Evolutionary conservation across 2,113 vertebrate genomes (phyloP).

Genomic region (Xiphias gladius): DNA sequence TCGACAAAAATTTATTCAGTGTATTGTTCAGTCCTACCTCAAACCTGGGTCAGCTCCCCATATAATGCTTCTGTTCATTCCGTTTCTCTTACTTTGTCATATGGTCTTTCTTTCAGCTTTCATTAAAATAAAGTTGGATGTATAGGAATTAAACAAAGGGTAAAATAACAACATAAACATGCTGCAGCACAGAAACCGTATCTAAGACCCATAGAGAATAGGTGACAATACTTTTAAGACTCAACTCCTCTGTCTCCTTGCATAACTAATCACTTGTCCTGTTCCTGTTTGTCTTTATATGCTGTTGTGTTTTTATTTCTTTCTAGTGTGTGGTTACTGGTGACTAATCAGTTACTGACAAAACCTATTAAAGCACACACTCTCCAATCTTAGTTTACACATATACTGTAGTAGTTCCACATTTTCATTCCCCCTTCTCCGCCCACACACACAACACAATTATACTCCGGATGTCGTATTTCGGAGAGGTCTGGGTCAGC

Average conservation of each 20-base stretch:
- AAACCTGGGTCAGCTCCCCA: not conserved
- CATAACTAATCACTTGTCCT: not conserved
- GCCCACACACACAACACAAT: constrained; percentile 26
- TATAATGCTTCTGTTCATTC: not conserved
- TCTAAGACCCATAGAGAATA: not conserved
- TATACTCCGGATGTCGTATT: constrained; percentile 36
- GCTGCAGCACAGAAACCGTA: not conserved
- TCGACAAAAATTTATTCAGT: no score
- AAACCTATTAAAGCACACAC: constrained; percentile 7
- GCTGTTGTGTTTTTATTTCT: not conserved
- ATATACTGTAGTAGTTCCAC: constrained; percentile 3
- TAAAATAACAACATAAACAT: not conserved
- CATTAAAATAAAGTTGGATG: not conserved
- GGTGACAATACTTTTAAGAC: not conserved
- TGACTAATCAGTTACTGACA: not conserved
- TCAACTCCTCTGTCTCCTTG: not conserved
- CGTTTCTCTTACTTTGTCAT: not conserved
- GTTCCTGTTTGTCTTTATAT: not conserved
- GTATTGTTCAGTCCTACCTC: not conserved
- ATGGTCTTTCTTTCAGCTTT: no score
- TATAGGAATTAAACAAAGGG: not conserved
- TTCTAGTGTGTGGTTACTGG: not conserved
- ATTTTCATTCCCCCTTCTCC: constrained; percentile 18
- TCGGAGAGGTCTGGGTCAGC: constrained; percentile 42
- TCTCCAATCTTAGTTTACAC: constrained; percentile 1